Percentiles rank a stretch among this genome's conserved stretches.
These are phyloP conservation scores for Rhingia campestris DNA, from an alignment of 2,888 invertebrate genomes.

Conservation along the genomic window DNA sequence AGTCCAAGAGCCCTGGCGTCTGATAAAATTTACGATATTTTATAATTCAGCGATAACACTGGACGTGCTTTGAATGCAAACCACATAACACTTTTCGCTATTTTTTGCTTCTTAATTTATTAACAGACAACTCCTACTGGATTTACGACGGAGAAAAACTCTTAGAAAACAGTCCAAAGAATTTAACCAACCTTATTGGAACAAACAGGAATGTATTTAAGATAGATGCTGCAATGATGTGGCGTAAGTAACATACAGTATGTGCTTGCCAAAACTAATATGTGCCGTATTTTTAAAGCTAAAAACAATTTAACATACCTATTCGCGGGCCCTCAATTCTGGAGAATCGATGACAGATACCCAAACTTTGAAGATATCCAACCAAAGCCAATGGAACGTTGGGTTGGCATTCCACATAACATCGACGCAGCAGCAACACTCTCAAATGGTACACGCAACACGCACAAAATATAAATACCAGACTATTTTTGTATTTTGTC, in stretches of 20 bases:
- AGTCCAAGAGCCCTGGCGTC: too few relatives aligned
- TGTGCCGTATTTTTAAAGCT: constrained; percentile 55
- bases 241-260: constrained; percentile 82
- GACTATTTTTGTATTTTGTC: neutral
- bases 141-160: constrained; percentile 86
- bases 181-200: constrained; percentile 86
- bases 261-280: constrained; percentile 58
- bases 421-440: constrained; percentile 89
- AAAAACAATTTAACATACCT: constrained; percentile 86
- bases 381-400: constrained; percentile 86
- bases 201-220: constrained; percentile 81
- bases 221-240: constrained; percentile 88
- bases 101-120: neutral
- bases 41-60: too few relatives aligned
- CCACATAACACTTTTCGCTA: neutral
- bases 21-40: too few relatives aligned
- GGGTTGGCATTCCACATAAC: constrained; percentile 88
- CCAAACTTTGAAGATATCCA: constrained; percentile 86
- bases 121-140: constrained; percentile 86
- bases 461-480: neutral
- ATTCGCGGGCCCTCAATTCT: constrained; percentile 86
- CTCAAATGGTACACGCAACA: constrained; percentile 85
- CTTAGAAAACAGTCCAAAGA: constrained; percentile 84
- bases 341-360: constrained; percentile 86
- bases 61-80: neutral